Base-by-base conservation (phyloP, 2,797 vertebrate genomes). In the Nothura maculosa region DNA sequence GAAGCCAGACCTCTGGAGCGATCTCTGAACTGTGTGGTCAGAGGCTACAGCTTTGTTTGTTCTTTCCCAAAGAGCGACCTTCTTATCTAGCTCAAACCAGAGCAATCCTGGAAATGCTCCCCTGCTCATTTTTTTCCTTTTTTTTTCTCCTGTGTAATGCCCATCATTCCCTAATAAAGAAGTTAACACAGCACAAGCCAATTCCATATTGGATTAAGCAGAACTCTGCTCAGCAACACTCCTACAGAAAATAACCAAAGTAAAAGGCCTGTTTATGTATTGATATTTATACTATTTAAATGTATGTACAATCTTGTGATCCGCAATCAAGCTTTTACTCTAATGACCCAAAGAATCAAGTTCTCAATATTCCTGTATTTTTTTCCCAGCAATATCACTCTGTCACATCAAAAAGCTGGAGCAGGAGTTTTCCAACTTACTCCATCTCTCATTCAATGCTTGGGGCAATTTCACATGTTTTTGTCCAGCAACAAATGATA, bases 171-270 rank as follows among this genome's bases (percentile, higher is more conserved):
- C 62, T 85, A 81, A 87, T 50, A 74, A 69, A 89, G 74, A 69
- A 89, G 74, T 81, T 75, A 89, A 66, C 20, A 14, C 15, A 84
- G 91, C 0, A 0, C 55, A 86, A 88, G 77, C 61, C 21, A 0
- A 81, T 62, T 40, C 69, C 75, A 74, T 60, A 72, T 2, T 82
- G 58, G 43, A 81, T 88, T 89, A 91, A 61, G 21, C 12, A 78
- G 25, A 81, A 67, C 66, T 90, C 82, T 96, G 87, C 85, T 86
- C 90, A 86, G 87, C 89, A 95, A 89, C 76, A 83, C 72, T 89
- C 81, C 68, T 64, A 86, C 78, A 87, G 83, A 90, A 93, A 93
- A 76, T 12, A 89, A 63, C 60, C 55, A 8, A 81, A 70, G 24
- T 76, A 24, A 87, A 94, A 93, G 70, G 74, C 93, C 93, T 86